Base-by-base conservation (phyloP, 2,888 invertebrate species). In the Tupiocoris notatus region DNA sequence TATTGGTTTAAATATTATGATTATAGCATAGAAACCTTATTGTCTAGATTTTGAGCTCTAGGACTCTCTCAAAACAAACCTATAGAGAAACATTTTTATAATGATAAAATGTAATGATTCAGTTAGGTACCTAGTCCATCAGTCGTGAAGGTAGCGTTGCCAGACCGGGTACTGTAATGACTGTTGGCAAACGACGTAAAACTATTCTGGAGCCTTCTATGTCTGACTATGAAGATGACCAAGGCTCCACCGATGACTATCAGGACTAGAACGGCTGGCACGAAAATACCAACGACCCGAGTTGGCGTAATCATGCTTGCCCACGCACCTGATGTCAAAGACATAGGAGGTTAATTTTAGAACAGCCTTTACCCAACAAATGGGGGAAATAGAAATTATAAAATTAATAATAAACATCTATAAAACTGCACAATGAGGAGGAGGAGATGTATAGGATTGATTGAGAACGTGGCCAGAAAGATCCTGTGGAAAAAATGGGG, bases 81-180 rank as follows among this genome's bases (percentile, higher is more conserved):
- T n/a, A n/a, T n/a, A n/a, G n/a, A 7, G 39, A 39, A 7, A 39
- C 39, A 39, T 39, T 39, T 39, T 39, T 39, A 39, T 7, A 39
- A 39, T 39, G 39, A 39, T 3, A 39, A 39, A 59, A 18, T 3
- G 6, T 20, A 18, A 18, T 18, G n/a, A 59, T 20, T 59, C 59
- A 59, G 6, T 59, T 59, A 59, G 16, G 86, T 84, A 88, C 92
- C 91, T 79, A 91, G 86, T 78, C 89, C 90, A 80, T 90, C 90
- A 80, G 86, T 85, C 56, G 89, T 88, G 83, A 95, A 92, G 71
- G 93, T 93, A 59, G 95, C 94, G 81, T 94, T 92, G 65, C 93
- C 95, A 67, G 94, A 90, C 80, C 94, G 88, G 71, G 91, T 91
- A 85, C 94, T 93, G 84, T 96, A 96, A 84, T 92, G 92, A 80